phyloP scores from a whole-genome alignment of 1,140 invertebrate genomes.

The Dinothrombium tinctorium region DNA sequence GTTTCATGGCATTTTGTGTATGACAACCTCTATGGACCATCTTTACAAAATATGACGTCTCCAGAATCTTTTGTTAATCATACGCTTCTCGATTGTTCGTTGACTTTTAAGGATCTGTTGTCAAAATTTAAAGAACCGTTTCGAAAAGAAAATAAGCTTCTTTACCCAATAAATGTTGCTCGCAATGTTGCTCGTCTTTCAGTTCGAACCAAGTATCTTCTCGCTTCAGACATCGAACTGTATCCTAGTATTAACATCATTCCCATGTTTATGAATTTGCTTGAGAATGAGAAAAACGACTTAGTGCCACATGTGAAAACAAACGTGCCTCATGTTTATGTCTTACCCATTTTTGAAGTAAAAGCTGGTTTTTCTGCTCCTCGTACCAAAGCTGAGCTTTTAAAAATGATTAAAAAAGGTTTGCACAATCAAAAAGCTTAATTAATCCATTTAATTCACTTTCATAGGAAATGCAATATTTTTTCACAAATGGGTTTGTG shows the following conservation, averaged over 20 bases:
- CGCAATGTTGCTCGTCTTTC: conserved; percentile 17
- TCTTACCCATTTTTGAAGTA: conserved; percentile 53
- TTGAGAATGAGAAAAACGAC: conserved; percentile 5
- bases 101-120: neutral
- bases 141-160: conserved; percentile 13
- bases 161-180: conserved; percentile 19
- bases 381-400: conserved; percentile 45
- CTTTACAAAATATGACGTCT: conserved; percentile 2
- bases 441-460: neutral
- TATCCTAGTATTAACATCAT: conserved; percentile 18
- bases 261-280: conserved; percentile 8
- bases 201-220: conserved; percentile 16
- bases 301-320: conserved; percentile 4
- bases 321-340: conserved; percentile 30
- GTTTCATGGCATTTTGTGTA: conserved; percentile 17
- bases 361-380: conserved; percentile 35
- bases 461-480: conserved; percentile 36
- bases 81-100: neutral
- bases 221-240: conserved; percentile 18
- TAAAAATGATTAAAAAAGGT: conserved; percentile 21
- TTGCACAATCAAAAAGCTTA: neutral
- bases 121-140: neutral
- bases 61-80: conserved; percentile 4
- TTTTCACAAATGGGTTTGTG: conserved; percentile 69
- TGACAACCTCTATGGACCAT: conserved; percentile 10